Evolutionary conservation across 2,888 invertebrate genomes (phyloP).

Genomic region (Pherbina coryleti): DNA sequence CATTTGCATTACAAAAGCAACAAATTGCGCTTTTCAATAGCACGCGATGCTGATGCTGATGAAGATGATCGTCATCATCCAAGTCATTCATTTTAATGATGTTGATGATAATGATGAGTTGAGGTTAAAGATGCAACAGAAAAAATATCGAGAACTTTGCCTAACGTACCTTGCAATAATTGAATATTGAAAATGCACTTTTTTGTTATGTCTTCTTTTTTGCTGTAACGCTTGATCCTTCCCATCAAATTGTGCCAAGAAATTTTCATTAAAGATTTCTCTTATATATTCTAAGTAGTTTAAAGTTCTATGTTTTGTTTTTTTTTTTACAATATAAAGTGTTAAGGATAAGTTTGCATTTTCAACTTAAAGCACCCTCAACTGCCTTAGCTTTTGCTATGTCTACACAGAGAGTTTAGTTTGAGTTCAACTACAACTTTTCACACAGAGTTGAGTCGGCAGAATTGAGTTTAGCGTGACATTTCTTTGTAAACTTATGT

Average conservation of each 20-base stretch:
- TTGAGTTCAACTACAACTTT: too few relatives aligned
- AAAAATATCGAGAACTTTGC: neutral
- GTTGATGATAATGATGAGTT: neutral
- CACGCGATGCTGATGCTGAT: neutral
- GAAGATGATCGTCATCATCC: neutral
- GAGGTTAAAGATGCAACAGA: neutral
- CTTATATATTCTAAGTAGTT: neutral
- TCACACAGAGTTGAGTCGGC: too few relatives aligned
- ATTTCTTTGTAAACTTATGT: too few relatives aligned
- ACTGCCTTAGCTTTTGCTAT: too few relatives aligned
- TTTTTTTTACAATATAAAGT: neutral
- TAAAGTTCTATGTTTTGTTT: neutral
- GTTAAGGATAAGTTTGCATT: too few relatives aligned
- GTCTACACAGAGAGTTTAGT: too few relatives aligned
- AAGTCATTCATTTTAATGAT: neutral
- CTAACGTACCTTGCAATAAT: neutral
- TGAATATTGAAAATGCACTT: conserved; percentile 23
- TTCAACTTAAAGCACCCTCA: neutral
- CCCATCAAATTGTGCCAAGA: neutral
- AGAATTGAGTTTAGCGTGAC: too few relatives aligned
- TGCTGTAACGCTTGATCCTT: neutral
- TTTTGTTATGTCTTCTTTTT: neutral
- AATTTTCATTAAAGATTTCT: neutral
- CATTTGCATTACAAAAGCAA: conserved; percentile 20
- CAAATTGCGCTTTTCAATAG: conserved; percentile 11